Conservation (phyloP, 1,140 invertebrate genomes). For the Asbolus verrucosus region DNA sequence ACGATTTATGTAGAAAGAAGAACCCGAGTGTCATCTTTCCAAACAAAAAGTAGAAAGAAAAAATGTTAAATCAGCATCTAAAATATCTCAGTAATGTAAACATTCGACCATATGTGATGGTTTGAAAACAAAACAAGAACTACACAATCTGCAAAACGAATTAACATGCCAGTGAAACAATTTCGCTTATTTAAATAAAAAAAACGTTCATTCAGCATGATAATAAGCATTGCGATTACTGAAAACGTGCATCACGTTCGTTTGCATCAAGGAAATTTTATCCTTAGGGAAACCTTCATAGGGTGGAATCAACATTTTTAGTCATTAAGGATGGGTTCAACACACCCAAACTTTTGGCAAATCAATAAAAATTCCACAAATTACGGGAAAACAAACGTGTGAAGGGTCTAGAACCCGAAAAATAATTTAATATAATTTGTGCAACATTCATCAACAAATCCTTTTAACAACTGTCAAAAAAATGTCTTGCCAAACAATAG, state of each 20-base stretch:
- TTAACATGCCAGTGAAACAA: constrained; percentile 30
- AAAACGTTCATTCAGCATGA: not conserved
- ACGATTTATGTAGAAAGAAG: not conserved
- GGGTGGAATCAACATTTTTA: constrained; percentile 47
- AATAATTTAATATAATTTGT: too few species aligned
- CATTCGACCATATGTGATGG: constrained; percentile 43
- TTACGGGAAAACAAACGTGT: constrained; percentile 48
- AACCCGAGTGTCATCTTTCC: constrained; percentile 12
- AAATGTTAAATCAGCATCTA: constrained; percentile 37
- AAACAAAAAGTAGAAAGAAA: constrained; percentile 15
- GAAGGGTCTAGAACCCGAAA: too few species aligned
- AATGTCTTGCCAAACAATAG: constrained; percentile 42
- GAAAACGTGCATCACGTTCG: constrained; percentile 33
- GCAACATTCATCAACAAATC: constrained; percentile 22
- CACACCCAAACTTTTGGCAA: constrained; percentile 55
- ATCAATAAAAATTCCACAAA: constrained; percentile 57
- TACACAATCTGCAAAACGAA: constrained; percentile 20
- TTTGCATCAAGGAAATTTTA: constrained; percentile 43
- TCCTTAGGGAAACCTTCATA: constrained; percentile 41
- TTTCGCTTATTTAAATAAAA: not conserved
- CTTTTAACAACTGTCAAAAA: constrained; percentile 43
- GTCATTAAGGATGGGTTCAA: constrained; percentile 55
- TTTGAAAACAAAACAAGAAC: constrained; percentile 11
- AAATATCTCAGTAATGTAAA: constrained; percentile 40
- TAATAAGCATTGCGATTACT: constrained; percentile 8